Evolutionary conservation across 2,113 vertebrate species (phyloP), one percentile per base, ranked within the genome.

Genomic region (Prunella fulvescens): DNA sequence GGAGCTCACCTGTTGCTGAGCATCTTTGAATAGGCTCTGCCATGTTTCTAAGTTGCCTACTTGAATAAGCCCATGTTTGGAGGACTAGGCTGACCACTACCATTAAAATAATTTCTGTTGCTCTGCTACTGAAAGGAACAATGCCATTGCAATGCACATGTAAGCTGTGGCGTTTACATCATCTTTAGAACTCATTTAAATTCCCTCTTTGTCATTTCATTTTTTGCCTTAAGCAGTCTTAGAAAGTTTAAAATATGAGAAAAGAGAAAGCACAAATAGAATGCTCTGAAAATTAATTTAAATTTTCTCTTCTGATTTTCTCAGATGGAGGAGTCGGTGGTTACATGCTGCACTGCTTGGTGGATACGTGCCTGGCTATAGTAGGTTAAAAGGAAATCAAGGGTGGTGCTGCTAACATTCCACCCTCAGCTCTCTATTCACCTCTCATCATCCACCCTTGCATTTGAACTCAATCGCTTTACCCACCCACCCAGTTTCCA

Each of bases 331-430:
- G 23, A 29, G 14, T 35, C 0, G 0, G 50, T 50, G 73, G 24
- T 86, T 94, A 66, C 3, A 5, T 56, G 71, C 88, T 71, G 12
- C 44, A 72, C 29, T 77, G 44, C 91, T 54, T 1, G 2, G 42
- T 57, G 42, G 24, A 77, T 82, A 82, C 1, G 6, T 0, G 45
- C 26, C 57, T 70, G 56, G 69, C 64, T 60, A 23, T 20, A 80
- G 72, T 60, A 96, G 73, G 86, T 67, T 56, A 39, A 91, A 95
- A 94, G 90, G 95, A 96, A 97, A 94, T 86, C 74, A 78, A 95
- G 82, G 86, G 57, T 82, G 84, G 82, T 78, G 56, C 87, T 87
- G 78, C 56, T 92, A 66, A 76, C 87, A 95, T 92, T 93, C 64
- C 78, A 35, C 83, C 82, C 86, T 58, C 74, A 71, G 84, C 77